Conservation (phyloP, 1,140 invertebrate genomes). For the Stegodyphus dumicola region DNA sequence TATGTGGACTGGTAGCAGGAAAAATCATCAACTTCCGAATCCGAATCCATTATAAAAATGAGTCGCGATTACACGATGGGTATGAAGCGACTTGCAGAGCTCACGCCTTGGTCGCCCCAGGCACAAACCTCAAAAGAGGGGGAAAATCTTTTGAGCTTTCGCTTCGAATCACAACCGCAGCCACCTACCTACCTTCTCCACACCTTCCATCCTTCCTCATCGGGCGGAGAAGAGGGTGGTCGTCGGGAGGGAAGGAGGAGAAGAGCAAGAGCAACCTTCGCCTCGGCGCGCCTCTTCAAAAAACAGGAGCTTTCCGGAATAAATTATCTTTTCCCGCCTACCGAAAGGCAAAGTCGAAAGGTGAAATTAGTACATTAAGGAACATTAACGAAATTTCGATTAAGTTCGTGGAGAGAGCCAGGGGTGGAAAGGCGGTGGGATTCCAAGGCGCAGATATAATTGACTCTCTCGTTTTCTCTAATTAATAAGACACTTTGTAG, state of each 20-base stretch:
- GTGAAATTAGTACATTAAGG: constrained; percentile 53
- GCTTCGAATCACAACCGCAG: constrained; percentile 43
- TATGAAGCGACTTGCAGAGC: not conserved
- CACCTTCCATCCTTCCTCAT: too few relatives aligned
- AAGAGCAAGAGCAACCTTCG: not conserved
- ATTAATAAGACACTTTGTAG: constrained; percentile 52
- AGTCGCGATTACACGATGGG: constrained; percentile 18
- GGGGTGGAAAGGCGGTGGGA: too few relatives aligned
- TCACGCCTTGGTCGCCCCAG: constrained; percentile 19
- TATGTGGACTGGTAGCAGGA: too few relatives aligned
- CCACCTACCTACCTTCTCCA: not conserved
- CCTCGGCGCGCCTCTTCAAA: constrained; percentile 28
- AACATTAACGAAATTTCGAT: constrained; percentile 57
- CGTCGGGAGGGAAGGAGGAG: not conserved
- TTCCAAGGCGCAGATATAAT: constrained; percentile 24
- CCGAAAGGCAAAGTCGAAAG: not conserved
- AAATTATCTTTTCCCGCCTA: constrained; percentile 23
- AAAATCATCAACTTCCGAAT: too few relatives aligned
- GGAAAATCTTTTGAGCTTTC: constrained; percentile 51
- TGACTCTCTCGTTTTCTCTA: constrained; percentile 41
- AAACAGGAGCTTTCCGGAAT: constrained; percentile 34
- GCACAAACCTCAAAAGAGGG: not conserved
- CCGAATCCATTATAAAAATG: constrained; percentile 43
- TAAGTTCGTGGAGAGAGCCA: not conserved
- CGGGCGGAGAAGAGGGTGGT: not conserved